Evolutionary conservation across 2,888 invertebrate genomes (phyloP), one percentile per base, ranked within the genome.

Genomic region (Heliconius erato): DNA sequence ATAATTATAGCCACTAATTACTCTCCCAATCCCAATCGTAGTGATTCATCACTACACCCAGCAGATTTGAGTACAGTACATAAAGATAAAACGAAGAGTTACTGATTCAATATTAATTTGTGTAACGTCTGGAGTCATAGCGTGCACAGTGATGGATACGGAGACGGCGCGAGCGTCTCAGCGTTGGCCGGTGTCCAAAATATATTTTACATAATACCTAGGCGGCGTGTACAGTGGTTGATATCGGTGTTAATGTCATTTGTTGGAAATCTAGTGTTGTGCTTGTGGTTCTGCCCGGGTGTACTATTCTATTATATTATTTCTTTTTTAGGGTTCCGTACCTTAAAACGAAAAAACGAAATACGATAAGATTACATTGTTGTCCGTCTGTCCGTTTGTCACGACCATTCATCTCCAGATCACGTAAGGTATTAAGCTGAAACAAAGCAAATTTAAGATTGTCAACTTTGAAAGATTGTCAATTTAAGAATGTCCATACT

Each of bases 71-170:
- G 12, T n/a, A 63, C 63, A 63, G 67, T 67, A 67, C 67, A 67
- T 67, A 44, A 71, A 71, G 40, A 49, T 49, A 44, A 72, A 72
- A 72, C 44, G 26, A 49, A 26, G 12, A 76, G 35, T 76, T 1
- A 1, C 35, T 63, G 44, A 59, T 59, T 26, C 40, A 72, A 59
- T 23, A 40, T 32, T 71, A 71, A 63, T 79, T 54, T 74, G 72
- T 49, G 80, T 80, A 83, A 76, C 76, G 14, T 79, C 65, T 67
- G 74, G 74, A 72, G 79, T 65, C 74, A 74, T 72, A 78, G 26
- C 82, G 69, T 49, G 67, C 19, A 28, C 79, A 67, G 65, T 79
- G 79, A 82, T 68, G 63, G 83, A 82, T 82, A 68, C 78, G 35
- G 40, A 44, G 74, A 79, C 83, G 49, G 63, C 63, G n/a, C 63